These are phyloP conservation scores for Elmis aenea DNA, from an alignment of 2,888 invertebrate genomes.

Conservation along the genomic window DNA sequence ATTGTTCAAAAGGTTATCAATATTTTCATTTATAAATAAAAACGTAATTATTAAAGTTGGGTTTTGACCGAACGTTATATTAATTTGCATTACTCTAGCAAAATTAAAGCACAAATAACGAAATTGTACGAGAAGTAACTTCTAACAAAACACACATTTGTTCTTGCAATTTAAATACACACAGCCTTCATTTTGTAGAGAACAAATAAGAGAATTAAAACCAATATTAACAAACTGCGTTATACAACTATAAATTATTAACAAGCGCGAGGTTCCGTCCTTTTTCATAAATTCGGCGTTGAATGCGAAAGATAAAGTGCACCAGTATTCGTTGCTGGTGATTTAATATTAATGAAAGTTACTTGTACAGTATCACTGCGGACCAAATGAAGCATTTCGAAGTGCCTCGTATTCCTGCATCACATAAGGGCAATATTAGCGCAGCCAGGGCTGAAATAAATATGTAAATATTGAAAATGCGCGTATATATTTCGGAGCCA, in stretches of 20 bases:
- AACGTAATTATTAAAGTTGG: no score
- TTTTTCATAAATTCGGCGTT: conserved; percentile 1
- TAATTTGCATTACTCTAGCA: no score
- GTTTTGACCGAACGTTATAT: no score
- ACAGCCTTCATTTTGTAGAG: conserved; percentile 15
- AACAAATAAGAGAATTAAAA: conserved; percentile 18
- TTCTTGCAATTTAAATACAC: conserved; percentile 16
- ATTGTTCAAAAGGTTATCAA: no score
- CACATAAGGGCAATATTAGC: conserved; percentile 1
- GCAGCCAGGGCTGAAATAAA: no score
- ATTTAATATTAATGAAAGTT: conserved; percentile 19
- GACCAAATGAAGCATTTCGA: conserved; percentile 18
- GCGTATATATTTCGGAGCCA: no score
- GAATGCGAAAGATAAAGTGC: conserved; percentile 8
- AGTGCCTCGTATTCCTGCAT: conserved; percentile 11
- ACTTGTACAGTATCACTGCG: conserved; percentile 16
- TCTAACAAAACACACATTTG: conserved; percentile 18
- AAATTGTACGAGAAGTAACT: conserved; percentile 1
- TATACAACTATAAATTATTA: conserved; percentile 17
- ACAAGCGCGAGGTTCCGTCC: conserved; percentile 9
- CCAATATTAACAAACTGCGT: conserved; percentile 14
- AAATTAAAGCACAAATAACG: no score
- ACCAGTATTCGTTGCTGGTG: conserved; percentile 10
- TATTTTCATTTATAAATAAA: no score
- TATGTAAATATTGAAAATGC: no score